Base-by-base conservation (phyloP, 2,113 vertebrate species). In the Calypte anna region DNA sequence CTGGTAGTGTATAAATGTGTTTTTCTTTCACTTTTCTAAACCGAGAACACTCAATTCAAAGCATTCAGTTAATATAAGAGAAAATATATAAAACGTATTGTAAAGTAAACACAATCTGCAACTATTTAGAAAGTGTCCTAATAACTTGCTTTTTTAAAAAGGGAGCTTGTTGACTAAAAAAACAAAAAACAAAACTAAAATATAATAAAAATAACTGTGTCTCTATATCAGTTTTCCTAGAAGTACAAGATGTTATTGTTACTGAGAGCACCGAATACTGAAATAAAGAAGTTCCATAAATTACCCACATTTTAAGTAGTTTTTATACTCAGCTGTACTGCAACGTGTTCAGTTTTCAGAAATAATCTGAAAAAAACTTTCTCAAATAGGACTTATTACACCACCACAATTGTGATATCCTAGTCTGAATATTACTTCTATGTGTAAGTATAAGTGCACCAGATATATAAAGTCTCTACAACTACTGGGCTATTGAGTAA, bases 1-100 rank as follows among this genome's bases (percentile, higher is more conserved):
- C n/a, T 82, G 7, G 10, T 38, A 36, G 12, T 55, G 3, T 11
- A 72, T 11, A 72, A 87, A 87, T 51, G 16, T 14, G 4, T 14
- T 81, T 91, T 92, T 70, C 36, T 91, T 91, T 63, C 53, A 69
- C 14, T 77, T 88, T 86, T 88, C 21, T 85, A 33, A 33, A 87
- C 10, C 15, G 80, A 38, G 6, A 88, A 67, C 9, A 73, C 46
- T 7, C 63, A 66, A 53, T 70, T 51, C 22, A 74, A 88, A 94
- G 59, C 8, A 70, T 67, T 76, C 5, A 36, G 31, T 80, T 89
- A 94, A 82, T 69, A 79, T n/a, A 91, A 77, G 59, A 85, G 30
- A 92, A 87, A 85, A 62, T 70, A 66, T 18, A 76, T 86, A 38
- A 88, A 82, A 84, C 15, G 21, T 59, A 9, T 36, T 38, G 70